phyloP scores from a whole-genome alignment of 2,888 invertebrate genomes.

The Lamellibrachia satsuma region DNA sequence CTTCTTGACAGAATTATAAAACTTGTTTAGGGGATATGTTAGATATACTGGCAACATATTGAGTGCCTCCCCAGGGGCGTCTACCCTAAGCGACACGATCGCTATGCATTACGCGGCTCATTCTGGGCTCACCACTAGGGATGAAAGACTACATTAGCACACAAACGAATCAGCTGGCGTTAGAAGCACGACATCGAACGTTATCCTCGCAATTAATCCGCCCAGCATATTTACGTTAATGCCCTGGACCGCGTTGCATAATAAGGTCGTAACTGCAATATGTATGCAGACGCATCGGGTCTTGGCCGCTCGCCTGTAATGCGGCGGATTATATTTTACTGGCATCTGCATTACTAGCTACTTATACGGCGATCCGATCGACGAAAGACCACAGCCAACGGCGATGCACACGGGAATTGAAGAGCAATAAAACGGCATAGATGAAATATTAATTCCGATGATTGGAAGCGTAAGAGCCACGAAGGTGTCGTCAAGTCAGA shows the following conservation, averaged over 20 bases:
- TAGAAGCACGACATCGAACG: neutral
- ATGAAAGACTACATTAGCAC: slow-evolving; percentile 13
- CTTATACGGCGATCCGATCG: neutral
- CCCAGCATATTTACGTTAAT: neutral
- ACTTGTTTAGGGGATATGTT: too few species aligned
- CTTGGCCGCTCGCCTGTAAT: neutral
- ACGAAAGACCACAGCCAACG: neutral
- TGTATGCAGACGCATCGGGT: neutral
- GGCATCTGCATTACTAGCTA: neutral
- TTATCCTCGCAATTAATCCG: slow-evolving; percentile 13
- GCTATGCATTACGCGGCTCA: neutral
- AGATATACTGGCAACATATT: too few species aligned
- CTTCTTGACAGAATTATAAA: too few species aligned
- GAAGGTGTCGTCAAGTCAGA: neutral
- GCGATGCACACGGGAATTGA: neutral
- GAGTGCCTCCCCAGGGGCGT: too few species aligned
- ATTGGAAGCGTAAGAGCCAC: neutral
- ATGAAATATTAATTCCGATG: slow-evolving; percentile 13
- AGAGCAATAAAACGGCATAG: neutral
- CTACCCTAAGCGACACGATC: neutral
- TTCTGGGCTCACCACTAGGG: neutral
- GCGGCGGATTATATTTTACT: neutral
- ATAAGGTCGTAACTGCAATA: neutral
- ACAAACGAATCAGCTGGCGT: neutral
- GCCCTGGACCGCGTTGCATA: neutral